Evolutionary conservation across 2,113 vertebrate genomes (phyloP).

Genomic region (Apaloderma vittatum): DNA sequence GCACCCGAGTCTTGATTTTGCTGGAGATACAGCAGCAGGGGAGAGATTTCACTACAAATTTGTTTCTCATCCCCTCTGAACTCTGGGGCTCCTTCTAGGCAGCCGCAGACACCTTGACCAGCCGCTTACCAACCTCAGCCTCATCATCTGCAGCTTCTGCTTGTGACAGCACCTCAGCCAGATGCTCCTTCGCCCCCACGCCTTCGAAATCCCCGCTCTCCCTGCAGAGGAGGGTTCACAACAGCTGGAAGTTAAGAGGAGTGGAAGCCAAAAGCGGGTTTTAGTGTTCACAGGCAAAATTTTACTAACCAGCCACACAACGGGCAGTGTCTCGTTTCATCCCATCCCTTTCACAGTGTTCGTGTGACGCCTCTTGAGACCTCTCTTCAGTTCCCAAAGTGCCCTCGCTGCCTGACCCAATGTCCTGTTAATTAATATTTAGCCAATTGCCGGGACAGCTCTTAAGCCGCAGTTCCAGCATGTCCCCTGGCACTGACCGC

Average conservation of each 20-base stretch:
- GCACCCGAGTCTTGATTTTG: not conserved
- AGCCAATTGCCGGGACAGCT: not conserved
- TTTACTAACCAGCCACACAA: not conserved
- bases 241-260: not conserved
- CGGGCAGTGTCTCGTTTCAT: not conserved
- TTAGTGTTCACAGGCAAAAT: not conserved
- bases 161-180: not conserved
- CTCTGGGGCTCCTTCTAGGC: not conserved
- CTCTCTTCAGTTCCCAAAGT: not conserved
- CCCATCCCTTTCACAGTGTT: not conserved
- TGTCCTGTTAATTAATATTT: not conserved
- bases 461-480: not conserved
- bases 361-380: not conserved
- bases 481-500: not conserved
- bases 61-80: not conserved
- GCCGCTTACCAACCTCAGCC: not conserved
- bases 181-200: not conserved
- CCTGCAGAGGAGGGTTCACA: not conserved
- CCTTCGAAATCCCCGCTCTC: not conserved
- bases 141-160: not conserved
- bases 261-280: not conserved
- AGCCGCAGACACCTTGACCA: accelerated
- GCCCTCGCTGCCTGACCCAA: accelerated
- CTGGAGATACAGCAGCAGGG: not conserved
- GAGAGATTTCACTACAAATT: not conserved